Conservation (phyloP, 2,113 vertebrate species). For the Myrmecobius fasciatus region DNA sequence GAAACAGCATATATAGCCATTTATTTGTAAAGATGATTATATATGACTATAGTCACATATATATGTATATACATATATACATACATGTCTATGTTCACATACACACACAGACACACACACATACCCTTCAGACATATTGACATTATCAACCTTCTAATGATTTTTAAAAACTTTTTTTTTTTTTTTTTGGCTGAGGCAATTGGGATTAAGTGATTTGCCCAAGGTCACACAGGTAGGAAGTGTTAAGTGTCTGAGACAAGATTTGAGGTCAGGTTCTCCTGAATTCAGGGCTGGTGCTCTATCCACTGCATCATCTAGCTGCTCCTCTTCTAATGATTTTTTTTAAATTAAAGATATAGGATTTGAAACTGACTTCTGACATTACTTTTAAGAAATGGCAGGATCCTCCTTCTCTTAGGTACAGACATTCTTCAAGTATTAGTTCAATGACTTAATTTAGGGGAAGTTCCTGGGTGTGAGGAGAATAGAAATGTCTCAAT, state of each 20-base stretch:
- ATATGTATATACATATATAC: neutral
- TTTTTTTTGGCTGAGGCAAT: too few relatives aligned
- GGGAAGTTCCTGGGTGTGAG: slow-evolving; percentile 68
- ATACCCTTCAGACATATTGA: neutral
- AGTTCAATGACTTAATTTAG: slow-evolving; percentile 73
- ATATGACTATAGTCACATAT: neutral
- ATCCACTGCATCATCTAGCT: too few relatives aligned
- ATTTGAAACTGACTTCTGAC: slow-evolving; percentile 77
- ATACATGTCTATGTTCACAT: too few relatives aligned
- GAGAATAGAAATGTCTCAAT: slow-evolving; percentile 63
- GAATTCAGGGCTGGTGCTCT: too few relatives aligned
- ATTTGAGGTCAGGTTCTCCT: too few relatives aligned
- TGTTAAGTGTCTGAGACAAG: too few relatives aligned
- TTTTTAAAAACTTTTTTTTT: too few relatives aligned
- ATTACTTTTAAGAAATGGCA: slow-evolving; percentile 62
- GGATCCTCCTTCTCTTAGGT: slow-evolving; percentile 50
- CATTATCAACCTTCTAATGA: slow-evolving; percentile 46
- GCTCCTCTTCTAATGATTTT: slow-evolving; percentile 56
- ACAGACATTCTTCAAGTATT: slow-evolving; percentile 61
- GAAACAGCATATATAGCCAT: neutral
- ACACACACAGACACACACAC: neutral
- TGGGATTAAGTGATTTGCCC: too few relatives aligned
- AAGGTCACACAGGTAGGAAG: too few relatives aligned
- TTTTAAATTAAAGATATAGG: slow-evolving; percentile 72
- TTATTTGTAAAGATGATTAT: neutral